Evolutionary conservation across 2,888 invertebrate genomes (phyloP), one percentile per base, ranked within the genome.

Genomic region (Ecliptopera silaceata): DNA sequence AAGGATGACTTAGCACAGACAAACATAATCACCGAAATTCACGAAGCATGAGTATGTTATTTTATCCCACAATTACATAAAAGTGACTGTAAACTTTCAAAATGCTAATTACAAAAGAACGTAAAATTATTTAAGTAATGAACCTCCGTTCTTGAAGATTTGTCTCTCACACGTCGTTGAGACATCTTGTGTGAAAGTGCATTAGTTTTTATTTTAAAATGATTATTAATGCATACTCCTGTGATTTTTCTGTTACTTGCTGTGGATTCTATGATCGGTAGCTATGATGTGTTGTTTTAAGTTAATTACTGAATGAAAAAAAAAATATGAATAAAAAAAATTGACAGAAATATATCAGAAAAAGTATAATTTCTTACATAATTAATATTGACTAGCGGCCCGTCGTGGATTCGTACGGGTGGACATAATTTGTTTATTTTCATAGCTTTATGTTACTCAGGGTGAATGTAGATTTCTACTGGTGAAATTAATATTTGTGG

Each of bases 11-110:
- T 56, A 41, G 57, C 59, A 47, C 39, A 43, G 46, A 55, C 47
- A 13, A 46, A 58, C 43, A 47, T 43, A 26, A 54, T 43, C 52
- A 44, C 20, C 43, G 39, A 49, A 18, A 46, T n/a, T 34, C 34
- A 56, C 29, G 11, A 56, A 46, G 29, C 34, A 10, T 38, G 18
- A 22, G 48, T 48, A 45, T 15, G 36, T 46, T 38, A 31, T 39
- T 52, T 56, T 38, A 34, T 32, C 39, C 34, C 51, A 53, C 44
- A 51, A 54, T 59, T 62, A 61, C 46, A 59, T 56, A 58, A 56
- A 46, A 42, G 34, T 49, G 46, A 41, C 42, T 44, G 59, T 44
- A 45, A 53, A 66, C 69, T 69, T 69, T 69, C 64, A 63, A 55
- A 64, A 61, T 64, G 57, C 3, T 58, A 63, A 62, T 66, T 32